Evolutionary conservation across 2,113 vertebrate species (phyloP), one percentile per base, ranked within the genome.

Genomic region (Dicrurus megarhynchus): DNA sequence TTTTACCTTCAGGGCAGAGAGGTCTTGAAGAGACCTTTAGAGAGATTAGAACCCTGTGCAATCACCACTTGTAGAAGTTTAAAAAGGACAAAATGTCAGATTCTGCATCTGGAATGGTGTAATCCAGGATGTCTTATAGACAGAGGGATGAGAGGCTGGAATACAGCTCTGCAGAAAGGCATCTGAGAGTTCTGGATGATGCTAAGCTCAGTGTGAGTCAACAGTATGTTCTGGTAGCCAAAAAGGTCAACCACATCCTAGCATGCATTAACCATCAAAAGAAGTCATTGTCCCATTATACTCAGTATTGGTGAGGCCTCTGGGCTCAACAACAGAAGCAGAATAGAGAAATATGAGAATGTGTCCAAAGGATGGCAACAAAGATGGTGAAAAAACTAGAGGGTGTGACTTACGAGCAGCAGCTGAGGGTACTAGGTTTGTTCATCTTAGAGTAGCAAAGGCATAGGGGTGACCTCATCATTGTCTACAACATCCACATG

Each of bases 401-500:
- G 5, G 3, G 1, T n/a, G 41, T 81, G 33, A 84, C 8, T 71
- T 56, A 50, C 0, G 5, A 27, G 13, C 5, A 52, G 20, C 35
- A 85, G 9, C 23, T 65, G 23, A 82, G 30, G 30, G 22, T 50
- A 14, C 8, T n/a, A 30, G 0, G 0, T 49, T 78, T 80, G 16
- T 35, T 59, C 20, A 28, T 41, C 13, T 60, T 46, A 44, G 9
- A 57, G 8, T 30, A 60, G 11, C n/a, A 47, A 30, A 41, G 6
- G 12, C 20, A 42, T 20, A 61, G 3, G 8, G 2, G 4, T 79
- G 27, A 27, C 4, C 1, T 35, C 11, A 41, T 42, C 3, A 0
- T 35, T 64, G 15, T 32, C 56, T 64, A 32, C 17, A 39, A 19
- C 13, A 71, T 87, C 13, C 13, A 16, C 6, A 20, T 53, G 16